phyloP scores from a whole-genome alignment of 92 coral and sea anemone species.

The Zoanthus gigantus region DNA sequence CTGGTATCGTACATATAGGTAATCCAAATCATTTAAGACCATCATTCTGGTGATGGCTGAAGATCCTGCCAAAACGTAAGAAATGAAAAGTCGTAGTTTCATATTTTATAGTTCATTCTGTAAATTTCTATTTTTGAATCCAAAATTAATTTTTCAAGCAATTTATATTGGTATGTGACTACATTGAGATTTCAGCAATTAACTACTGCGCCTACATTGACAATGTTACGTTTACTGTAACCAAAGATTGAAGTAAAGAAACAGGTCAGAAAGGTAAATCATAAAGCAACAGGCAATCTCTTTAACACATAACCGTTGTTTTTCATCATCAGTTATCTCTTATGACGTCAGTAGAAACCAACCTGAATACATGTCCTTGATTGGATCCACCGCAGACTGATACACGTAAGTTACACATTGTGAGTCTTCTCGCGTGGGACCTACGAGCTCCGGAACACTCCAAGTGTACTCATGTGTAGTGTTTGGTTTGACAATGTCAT shows the following conservation, averaged over 20 bases:
- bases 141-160: not conserved
- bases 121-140: too few species aligned
- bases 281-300: not conserved
- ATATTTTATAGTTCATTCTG: too few species aligned
- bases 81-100: too few species aligned
- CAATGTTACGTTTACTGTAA: not conserved
- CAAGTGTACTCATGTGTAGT: slow-evolving; percentile 76
- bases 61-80: too few species aligned
- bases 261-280: too few species aligned
- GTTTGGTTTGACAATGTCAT: slow-evolving; percentile 82
- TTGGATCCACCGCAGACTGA: slow-evolving; percentile 84
- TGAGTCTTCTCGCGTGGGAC: slow-evolving; percentile 79
- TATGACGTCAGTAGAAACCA: not conserved
- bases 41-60: too few species aligned
- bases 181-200: not conserved
- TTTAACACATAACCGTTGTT: not conserved
- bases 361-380: slow-evolving; percentile 94
- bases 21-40: too few species aligned
- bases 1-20: too few species aligned
- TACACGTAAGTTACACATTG: slow-evolving; percentile 87
- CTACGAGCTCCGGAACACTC: slow-evolving; percentile 88
- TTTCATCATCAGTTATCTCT: not conserved
- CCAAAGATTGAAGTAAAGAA: not conserved
- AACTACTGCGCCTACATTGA: too few species aligned
- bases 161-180: not conserved